Conservation (phyloP, 2,888 invertebrate species). For the Colostygia pectinataria region DNA sequence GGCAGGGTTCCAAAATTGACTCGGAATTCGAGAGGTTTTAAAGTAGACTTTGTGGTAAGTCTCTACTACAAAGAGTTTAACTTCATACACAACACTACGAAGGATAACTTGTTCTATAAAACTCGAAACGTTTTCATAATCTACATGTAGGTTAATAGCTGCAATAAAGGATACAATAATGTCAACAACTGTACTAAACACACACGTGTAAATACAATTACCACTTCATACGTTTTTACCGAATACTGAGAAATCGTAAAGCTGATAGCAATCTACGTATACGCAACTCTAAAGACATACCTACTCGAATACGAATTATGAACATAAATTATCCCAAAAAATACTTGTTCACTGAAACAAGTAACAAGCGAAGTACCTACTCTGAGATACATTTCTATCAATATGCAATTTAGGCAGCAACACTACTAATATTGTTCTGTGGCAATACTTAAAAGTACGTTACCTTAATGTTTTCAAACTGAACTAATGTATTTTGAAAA, state of each 20-base stretch:
- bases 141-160: conserved; percentile 24
- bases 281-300: too few species aligned
- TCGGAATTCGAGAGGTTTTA: conserved; percentile 1
- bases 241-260: conserved; percentile 21
- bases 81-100: conserved; percentile 17
- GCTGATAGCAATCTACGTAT: conserved; percentile 10
- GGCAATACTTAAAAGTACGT: conserved; percentile 8
- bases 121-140: conserved; percentile 12
- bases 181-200: conserved; percentile 22
- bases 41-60: conserved; percentile 7
- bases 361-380: neutral
- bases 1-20: conserved; percentile 18
- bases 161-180: conserved; percentile 17
- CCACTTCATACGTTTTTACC: neutral
- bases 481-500: conserved; percentile 9
- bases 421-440: too few species aligned
- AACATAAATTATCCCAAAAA: too few species aligned
- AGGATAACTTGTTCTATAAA: conserved; percentile 18
- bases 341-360: neutral
- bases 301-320: too few species aligned
- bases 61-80: too few species aligned
- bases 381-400: neutral
- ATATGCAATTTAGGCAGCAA: neutral
- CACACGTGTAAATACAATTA: too few species aligned
- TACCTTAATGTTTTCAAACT: neutral